Conservation (phyloP, 2,797 vertebrate species). For the Hemibagrus guttatus region DNA sequence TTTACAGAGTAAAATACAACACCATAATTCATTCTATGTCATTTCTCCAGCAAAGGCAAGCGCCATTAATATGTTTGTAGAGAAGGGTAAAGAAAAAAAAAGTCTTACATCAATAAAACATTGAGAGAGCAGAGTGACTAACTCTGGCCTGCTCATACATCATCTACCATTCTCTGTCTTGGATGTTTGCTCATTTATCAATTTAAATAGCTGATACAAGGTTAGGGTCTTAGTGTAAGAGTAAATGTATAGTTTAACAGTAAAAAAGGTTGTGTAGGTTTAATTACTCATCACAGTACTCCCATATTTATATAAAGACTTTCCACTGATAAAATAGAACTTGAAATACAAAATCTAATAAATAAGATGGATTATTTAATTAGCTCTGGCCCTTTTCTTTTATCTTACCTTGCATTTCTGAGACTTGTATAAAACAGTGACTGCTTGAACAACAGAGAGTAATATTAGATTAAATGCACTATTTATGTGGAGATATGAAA, state of each 20-base stretch:
- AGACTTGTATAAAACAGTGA: neutral
- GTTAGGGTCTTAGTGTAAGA: slow-evolving; percentile 6
- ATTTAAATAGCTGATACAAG: slow-evolving; percentile 39
- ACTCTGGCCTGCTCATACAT: slow-evolving; percentile 18
- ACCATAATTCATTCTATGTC: slow-evolving; percentile 41
- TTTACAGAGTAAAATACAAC: slow-evolving; percentile 22
- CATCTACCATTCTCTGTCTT: slow-evolving; percentile 39
- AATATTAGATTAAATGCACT: slow-evolving; percentile 8
- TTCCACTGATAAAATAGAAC: neutral
- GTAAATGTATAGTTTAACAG: neutral
- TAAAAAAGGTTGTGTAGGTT: neutral
- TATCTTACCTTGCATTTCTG: slow-evolving; percentile 11
- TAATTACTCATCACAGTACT: neutral
- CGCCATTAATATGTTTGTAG: slow-evolving; percentile 30
- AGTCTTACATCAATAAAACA: slow-evolving; percentile 48
- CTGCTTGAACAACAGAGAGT: neutral
- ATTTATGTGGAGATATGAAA: neutral
- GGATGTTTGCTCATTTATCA: slow-evolving; percentile 41
- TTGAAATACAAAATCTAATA: neutral
- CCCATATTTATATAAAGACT: neutral
- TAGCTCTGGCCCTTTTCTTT: neutral
- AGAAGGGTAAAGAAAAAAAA: slow-evolving; percentile 31
- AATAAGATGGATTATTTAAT: neutral
- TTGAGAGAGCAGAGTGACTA: slow-evolving; percentile 28
- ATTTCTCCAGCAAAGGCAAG: slow-evolving; percentile 31